Evolutionary conservation across 2,113 vertebrate genomes (phyloP).

Genomic region (Corythornis madagascariensis): DNA sequence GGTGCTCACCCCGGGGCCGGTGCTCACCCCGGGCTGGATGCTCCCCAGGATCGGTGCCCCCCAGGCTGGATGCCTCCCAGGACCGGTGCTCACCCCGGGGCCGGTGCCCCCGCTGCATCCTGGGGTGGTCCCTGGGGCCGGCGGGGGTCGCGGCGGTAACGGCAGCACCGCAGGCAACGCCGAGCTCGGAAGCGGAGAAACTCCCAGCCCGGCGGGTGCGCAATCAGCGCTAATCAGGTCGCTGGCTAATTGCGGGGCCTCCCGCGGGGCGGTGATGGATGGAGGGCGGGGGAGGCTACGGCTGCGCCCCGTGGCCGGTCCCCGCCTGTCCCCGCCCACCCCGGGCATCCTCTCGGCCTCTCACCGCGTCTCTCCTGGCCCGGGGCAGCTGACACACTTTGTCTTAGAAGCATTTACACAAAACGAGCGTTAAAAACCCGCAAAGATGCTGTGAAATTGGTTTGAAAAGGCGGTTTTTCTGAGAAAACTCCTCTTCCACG

Average conservation of each 20-base stretch:
- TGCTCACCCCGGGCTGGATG: not conserved
- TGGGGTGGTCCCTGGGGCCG: no score
- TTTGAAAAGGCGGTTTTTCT: not conserved
- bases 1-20: not conserved
- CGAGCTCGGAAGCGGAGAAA: no score
- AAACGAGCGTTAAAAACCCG: not conserved
- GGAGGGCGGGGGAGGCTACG: not conserved
- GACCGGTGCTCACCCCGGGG: not conserved
- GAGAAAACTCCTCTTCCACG: not conserved
- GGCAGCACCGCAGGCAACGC: not conserved
- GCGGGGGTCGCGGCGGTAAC: not conserved
- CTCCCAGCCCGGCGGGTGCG: not conserved
- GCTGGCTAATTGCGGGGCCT: slow-evolving; percentile 43
- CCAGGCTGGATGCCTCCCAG: no score
- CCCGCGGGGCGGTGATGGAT: slow-evolving; percentile 27
- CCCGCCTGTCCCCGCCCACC: not conserved
- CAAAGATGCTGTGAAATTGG: not conserved
- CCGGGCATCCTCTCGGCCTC: no score
- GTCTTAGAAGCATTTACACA: not conserved
- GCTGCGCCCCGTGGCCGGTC: not conserved
- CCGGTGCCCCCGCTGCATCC: not conserved
- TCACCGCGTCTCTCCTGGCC: not conserved
- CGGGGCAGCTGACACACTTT: not conserved
- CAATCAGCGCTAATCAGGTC: slow-evolving; percentile 72
- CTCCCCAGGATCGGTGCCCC: not conserved